These are phyloP conservation scores for Pristionchus arcanus DNA, from an alignment of 2,888 invertebrate species.

Conservation along the genomic window DNA sequence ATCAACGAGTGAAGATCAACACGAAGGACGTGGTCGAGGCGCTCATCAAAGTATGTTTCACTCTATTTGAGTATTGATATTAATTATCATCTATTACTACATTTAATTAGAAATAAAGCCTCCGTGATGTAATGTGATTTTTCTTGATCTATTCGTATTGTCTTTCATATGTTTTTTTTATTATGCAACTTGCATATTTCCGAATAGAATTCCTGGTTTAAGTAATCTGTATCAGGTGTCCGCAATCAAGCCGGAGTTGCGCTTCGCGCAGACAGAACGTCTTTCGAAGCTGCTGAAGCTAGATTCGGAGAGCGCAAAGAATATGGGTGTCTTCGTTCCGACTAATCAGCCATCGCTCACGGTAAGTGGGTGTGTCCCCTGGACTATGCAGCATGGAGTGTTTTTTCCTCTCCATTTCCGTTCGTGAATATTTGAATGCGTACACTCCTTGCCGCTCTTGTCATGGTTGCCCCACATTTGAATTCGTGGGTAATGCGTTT, in stretches of 20 bases:
- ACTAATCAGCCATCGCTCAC: background rate
- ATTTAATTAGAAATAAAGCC: too few species aligned
- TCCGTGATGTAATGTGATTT: too few species aligned
- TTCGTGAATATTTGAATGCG: too few species aligned
- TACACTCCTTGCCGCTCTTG: too few species aligned
- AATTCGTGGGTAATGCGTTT: background rate
- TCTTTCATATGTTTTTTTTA: too few species aligned
- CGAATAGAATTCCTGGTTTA: too few species aligned
- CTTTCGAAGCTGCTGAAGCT: background rate
- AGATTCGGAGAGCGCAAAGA: background rate
- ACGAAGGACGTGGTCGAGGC: background rate
- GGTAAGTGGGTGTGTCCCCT: background rate
- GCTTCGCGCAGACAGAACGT: conserved; percentile 25
- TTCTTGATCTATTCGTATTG: too few species aligned
- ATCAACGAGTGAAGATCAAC: conserved; percentile 46
- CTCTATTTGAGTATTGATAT: background rate
- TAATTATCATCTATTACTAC: too few species aligned
- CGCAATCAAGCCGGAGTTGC: conserved; percentile 45
- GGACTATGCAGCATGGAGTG: background rate
- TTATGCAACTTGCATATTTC: too few species aligned
- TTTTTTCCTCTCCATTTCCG: too few species aligned
- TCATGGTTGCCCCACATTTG: too few species aligned
- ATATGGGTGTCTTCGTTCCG: conserved; percentile 1
- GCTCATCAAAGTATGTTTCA: conserved; percentile 47
- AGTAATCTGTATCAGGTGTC: background rate